Conservation (phyloP, 53 echinoderm and acorn worm genomes). For the Glandiceps talaboti region DNA sequence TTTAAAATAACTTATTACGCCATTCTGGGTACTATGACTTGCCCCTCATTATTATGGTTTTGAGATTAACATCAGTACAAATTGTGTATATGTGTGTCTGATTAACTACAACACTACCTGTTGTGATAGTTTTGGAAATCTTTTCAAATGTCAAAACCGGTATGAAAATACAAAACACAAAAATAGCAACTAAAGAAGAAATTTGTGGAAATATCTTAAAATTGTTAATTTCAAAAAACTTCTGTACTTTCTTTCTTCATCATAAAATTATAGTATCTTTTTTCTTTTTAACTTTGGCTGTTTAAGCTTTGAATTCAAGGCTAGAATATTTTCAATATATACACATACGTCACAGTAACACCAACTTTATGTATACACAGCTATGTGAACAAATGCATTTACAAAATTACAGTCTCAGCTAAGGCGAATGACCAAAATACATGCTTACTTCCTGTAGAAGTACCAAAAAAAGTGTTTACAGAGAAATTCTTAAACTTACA, state of each 20-base stretch:
- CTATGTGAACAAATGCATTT: neutral
- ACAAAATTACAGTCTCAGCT: neutral
- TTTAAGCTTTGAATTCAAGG: neutral
- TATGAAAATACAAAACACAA: too few species aligned
- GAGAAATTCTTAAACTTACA: too few species aligned
- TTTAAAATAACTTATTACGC: too few species aligned
- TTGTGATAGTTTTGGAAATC: too few species aligned
- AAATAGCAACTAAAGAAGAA: neutral
- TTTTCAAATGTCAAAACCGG: too few species aligned
- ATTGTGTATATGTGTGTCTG: too few species aligned
- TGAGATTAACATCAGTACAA: too few species aligned
- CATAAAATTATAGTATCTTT: neutral
- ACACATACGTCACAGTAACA: neutral
- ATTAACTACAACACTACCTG: too few species aligned
- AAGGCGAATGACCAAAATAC: neutral
- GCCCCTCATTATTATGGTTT: too few species aligned
- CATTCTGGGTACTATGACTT: too few species aligned
- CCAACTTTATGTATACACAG: too few species aligned
- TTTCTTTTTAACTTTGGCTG: neutral
- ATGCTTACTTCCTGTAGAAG: neutral
- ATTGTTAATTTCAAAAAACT: neutral
- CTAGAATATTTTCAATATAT: neutral
- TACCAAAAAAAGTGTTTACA: neutral
- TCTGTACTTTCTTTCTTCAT: neutral
- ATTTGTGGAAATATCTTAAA: neutral